A percentile compares a stretch with the other conserved stretches of the same genome.
These are phyloP conservation scores for Sebastes steindachneri DNA, from an alignment of 2,797 vertebrate species.

Conservation along the genomic window DNA sequence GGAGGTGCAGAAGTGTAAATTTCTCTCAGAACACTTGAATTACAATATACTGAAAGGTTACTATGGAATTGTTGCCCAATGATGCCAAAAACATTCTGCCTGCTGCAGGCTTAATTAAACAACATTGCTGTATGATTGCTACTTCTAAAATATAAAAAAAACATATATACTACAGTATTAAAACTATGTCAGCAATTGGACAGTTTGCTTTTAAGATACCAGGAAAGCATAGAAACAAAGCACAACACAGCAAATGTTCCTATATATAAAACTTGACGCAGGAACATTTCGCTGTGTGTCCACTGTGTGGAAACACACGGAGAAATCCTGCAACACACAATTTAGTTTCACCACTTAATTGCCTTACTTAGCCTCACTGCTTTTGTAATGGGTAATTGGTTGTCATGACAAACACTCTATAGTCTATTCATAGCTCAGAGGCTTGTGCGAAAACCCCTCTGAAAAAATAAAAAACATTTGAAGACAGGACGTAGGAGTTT, in stretches of 20 bases:
- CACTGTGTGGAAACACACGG: conserved; percentile 5
- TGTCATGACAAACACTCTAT: conserved; percentile 81
- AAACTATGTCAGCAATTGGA: not conserved
- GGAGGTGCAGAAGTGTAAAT: too few relatives aligned
- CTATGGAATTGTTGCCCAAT: not conserved
- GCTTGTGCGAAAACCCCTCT: conserved; percentile 25
- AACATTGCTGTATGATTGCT: not conserved
- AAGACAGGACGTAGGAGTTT: conserved; percentile 33
- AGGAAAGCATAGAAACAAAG: not conserved
- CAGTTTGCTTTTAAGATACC: not conserved
- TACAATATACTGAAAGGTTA: too few relatives aligned
- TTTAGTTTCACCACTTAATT: conserved; percentile 74
- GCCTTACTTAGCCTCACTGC: conserved; percentile 73
- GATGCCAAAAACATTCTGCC: too few relatives aligned
- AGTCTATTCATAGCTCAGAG: conserved; percentile 63
- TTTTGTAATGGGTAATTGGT: conserved; percentile 81
- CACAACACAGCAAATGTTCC: not conserved
- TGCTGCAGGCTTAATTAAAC: not conserved
- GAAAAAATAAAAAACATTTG: conserved; percentile 33
- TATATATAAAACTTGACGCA: not conserved
- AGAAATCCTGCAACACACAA: conserved; percentile 36
- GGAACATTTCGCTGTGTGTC: not conserved
- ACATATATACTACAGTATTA: not conserved
- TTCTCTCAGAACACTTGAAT: too few relatives aligned
- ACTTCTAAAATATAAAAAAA: not conserved